Evolutionary conservation across 2,113 vertebrate genomes (phyloP), one percentile per base, ranked within the genome.

Genomic region (Promerops cafer): DNA sequence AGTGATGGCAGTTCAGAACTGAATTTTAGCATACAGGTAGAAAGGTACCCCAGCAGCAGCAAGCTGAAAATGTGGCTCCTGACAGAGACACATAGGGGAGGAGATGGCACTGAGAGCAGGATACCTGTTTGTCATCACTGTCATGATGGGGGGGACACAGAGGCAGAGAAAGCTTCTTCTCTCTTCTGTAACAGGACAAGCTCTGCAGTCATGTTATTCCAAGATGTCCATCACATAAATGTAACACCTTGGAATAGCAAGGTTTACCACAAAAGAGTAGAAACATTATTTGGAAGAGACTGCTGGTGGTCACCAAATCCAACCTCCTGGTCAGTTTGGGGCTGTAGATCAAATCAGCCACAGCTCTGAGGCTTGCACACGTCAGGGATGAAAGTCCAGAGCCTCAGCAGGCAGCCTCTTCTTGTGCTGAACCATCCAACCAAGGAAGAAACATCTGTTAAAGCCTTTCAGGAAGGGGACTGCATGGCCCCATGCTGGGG

Each of bases 281-380:
- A 54, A 84, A 42, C 0, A 1, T 35, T 57, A 5, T 28, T 50
- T 72, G 49, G 30, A 77, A 83, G 13, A 64, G 23, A 10, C 23
- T 0, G 0, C 35, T 64, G 14, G 8, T 5, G 13, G 35, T 13
- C 21, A 56, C 47, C 17, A 56, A 6, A 64, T 28, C 21, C 17
- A 83, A 31, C 5, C 8, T 17, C 20, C 10, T 1, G 1, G 23
- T 83, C 47, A 53, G 0, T 17, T n/a, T 6, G 2, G 27, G 31
- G 30, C 44, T 47, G 30, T 21, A 37, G 19, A 24, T 21, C 3
- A n/a, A 31, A 40, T 19, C 31, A 66, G 23, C 16, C 3, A 2
- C 1, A 2, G 22, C 26, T 64, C 49, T 74, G 16, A 70, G 37
- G 37, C n/a, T 68, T 79, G 12, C 42, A 26, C 11, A 11, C 4